phyloP scores from a whole-genome alignment of 2,113 vertebrate genomes.

The Phalacrocorax pelagicus region DNA sequence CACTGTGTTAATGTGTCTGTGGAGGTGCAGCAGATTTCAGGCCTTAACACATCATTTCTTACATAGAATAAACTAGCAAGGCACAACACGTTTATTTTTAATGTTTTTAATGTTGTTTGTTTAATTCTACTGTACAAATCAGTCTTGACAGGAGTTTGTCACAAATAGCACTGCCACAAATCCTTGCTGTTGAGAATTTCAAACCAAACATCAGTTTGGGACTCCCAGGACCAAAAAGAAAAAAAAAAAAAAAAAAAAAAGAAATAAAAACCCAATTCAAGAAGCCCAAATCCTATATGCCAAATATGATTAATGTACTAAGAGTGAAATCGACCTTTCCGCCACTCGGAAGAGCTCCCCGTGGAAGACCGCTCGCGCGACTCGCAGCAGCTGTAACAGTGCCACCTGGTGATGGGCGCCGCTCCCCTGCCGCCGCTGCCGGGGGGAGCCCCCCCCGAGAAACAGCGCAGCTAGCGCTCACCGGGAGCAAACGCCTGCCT shows the following conservation, averaged over 20 bases:
- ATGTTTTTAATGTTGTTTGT: not conserved
- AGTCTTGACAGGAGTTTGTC: not conserved
- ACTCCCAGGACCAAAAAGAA: not conserved
- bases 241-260: fast-evolving
- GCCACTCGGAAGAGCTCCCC: not conserved
- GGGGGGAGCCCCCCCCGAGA: fast-evolving
- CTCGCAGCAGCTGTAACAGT: not conserved
- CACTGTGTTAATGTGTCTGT: not conserved
- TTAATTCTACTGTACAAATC: not conserved
- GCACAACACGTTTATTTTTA: not conserved
- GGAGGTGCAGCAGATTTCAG: not conserved
- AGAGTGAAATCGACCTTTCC: not conserved
- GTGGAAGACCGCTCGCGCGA: fast-evolving
- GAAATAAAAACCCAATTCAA: not conserved
- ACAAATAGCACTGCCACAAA: not conserved
- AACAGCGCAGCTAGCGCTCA: not conserved
- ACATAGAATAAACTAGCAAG: not conserved
- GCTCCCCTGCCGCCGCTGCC: not conserved
- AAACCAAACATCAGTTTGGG: not conserved
- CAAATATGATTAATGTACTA: not conserved
- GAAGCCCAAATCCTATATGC: not conserved
- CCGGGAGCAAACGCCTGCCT: not conserved
- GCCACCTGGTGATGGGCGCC: not conserved
- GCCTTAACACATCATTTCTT: not conserved
- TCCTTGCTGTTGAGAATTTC: not conserved